Conservation (phyloP, 2,113 vertebrate species). For the Lontra canadensis region DNA sequence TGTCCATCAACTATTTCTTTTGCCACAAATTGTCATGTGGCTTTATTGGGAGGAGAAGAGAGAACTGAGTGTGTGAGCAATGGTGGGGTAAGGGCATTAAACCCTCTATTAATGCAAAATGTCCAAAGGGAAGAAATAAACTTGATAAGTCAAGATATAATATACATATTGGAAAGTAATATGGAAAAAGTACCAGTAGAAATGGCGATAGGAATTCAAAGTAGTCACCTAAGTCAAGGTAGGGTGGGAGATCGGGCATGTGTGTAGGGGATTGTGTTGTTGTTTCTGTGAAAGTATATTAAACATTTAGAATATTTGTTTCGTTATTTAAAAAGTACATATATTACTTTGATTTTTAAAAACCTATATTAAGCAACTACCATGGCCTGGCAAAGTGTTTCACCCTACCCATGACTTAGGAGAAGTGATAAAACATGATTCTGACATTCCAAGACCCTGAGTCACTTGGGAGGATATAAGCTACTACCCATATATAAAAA, state of each 20-base stretch:
- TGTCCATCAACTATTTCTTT: not conserved
- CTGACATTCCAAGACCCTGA: not conserved
- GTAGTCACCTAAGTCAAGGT: not conserved
- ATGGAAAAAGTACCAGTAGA: not conserved
- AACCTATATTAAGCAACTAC: not conserved
- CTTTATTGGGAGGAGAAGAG: not conserved
- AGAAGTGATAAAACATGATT: not conserved
- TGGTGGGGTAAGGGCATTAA: not conserved
- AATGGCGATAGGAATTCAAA: not conserved
- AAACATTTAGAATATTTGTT: not conserved
- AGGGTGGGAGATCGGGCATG: not conserved
- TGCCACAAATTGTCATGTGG: not conserved
- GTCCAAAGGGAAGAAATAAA: not conserved
- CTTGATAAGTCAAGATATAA: not conserved
- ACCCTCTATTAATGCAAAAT: not conserved
- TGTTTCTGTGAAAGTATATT: not conserved
- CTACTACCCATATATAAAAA: no score
- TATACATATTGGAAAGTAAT: not conserved
- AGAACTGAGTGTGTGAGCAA: not conserved
- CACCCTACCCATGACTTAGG: not conserved
- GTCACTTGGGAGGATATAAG: not conserved
- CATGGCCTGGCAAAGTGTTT: not conserved
- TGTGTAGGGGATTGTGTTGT: not conserved
- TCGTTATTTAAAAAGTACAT: not conserved
- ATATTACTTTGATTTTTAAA: not conserved